Evolutionary conservation across 23 tunicate species (phyloP).

Genomic region (Clavelina lepadiformis): DNA sequence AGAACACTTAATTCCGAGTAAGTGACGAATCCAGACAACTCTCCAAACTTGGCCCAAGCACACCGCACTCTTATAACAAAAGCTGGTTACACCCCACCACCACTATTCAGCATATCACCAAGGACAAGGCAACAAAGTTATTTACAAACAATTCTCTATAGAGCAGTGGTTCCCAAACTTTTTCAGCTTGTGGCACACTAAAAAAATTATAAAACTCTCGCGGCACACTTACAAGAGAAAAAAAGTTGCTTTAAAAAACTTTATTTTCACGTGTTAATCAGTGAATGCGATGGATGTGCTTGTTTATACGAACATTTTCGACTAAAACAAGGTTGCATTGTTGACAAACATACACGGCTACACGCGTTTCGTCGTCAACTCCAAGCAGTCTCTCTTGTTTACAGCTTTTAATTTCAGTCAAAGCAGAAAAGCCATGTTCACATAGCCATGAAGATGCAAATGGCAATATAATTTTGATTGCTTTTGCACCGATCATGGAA

Average conservation of each 20-base stretch:
- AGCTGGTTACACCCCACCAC: no score
- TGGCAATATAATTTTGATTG: conserved; percentile 45
- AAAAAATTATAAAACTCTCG: no score
- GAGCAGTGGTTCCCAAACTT: conserved; percentile 20
- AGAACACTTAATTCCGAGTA: no score
- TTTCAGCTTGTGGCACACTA: no score
- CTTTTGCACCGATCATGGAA: conserved; percentile 44
- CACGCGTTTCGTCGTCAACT: conserved; percentile 27
- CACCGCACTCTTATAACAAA: no score
- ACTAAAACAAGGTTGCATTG: conserved; percentile 28
- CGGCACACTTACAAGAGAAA: conserved; percentile 6
- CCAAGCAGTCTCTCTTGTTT: conserved; percentile 26
- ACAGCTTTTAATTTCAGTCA: conserved; percentile 43
- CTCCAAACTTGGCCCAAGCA: no score
- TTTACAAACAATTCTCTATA: no score
- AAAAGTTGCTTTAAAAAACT: conserved; percentile 13
- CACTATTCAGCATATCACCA: no score
- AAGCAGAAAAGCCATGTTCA: conserved; percentile 43
- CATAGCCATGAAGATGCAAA: conserved; percentile 46
- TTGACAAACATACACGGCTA: no score
- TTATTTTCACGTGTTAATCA: no score
- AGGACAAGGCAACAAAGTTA: no score
- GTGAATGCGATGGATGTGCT: conserved; percentile 31
- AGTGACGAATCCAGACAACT: no score
- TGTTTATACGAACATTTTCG: conserved; percentile 29